These are phyloP conservation scores for Xenopus laevis DNA, from an alignment of 2,113 vertebrate genomes.

Conservation along the genomic window DNA sequence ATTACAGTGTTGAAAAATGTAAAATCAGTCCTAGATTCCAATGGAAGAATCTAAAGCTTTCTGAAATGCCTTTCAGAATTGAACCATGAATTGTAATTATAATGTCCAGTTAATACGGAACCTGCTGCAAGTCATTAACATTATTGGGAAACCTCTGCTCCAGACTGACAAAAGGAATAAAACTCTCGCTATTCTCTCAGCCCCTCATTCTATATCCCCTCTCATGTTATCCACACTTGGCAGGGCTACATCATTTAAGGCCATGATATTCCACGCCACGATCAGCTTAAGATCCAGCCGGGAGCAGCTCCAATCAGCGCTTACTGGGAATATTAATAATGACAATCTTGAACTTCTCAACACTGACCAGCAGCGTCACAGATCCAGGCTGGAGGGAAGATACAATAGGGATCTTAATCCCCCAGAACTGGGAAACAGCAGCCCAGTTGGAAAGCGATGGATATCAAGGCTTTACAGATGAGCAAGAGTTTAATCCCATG, in stretches of 20 bases:
- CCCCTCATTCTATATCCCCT: not conserved
- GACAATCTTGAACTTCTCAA: slow-evolving; percentile 15
- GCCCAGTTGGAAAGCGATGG: not conserved
- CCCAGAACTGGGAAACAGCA: not conserved
- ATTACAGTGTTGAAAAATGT: too few species aligned
- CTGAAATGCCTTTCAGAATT: too few species aligned
- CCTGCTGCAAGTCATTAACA: too few species aligned
- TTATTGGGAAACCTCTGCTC: too few species aligned
- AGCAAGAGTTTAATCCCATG: too few species aligned
- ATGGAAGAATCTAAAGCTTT: too few species aligned
- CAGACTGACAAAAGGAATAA: too few species aligned
- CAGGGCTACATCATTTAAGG: slow-evolving; percentile 1
- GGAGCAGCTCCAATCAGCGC: slow-evolving; percentile 3
- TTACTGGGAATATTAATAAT: slow-evolving; percentile 20
- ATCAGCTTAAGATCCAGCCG: not conserved
- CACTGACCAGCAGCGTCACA: slow-evolving; percentile 1
- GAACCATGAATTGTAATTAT: too few species aligned
- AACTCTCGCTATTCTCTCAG: too few species aligned
- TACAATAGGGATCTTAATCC: slow-evolving; percentile 21
- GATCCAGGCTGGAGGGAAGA: not conserved
- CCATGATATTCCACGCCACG: slow-evolving; percentile 17
- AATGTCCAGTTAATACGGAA: too few species aligned
- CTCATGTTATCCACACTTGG: slow-evolving; percentile 5
- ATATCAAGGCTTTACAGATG: slow-evolving; percentile 8
- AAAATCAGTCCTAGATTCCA: too few species aligned